Conservation (phyloP, 2,888 invertebrate species). For the Eupithecia insigniata region DNA sequence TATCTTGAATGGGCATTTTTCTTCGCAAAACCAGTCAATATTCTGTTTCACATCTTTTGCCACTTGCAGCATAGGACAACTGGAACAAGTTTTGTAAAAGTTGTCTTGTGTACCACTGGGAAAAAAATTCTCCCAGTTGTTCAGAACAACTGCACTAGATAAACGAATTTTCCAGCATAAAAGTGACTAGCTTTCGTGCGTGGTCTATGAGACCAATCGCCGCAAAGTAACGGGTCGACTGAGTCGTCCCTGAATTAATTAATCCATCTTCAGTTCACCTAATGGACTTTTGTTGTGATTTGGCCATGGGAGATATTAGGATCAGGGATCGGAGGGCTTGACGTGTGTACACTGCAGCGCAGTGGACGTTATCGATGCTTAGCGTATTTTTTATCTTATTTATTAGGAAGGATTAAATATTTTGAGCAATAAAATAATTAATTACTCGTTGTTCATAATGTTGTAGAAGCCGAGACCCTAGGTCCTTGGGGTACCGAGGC, state of each 20-base stretch:
- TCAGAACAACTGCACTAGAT: too few relatives aligned
- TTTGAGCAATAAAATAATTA: too few relatives aligned
- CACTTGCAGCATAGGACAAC: too few relatives aligned
- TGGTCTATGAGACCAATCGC: constrained; percentile 18
- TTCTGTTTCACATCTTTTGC: not conserved
- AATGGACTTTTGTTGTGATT: constrained; percentile 71
- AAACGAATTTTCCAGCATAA: not conserved
- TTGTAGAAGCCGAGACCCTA: too few relatives aligned
- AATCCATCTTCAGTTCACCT: constrained; percentile 55
- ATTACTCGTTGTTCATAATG: too few relatives aligned
- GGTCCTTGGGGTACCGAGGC: too few relatives aligned
- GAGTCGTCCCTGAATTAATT: constrained; percentile 60
- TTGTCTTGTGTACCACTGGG: too few relatives aligned
- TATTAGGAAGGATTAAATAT: too few relatives aligned
- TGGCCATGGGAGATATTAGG: constrained; percentile 49
- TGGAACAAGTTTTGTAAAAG: too few relatives aligned
- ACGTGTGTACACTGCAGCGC: not conserved
- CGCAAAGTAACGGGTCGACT: constrained; percentile 30
- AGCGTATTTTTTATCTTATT: not conserved
- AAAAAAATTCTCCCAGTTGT: too few relatives aligned
- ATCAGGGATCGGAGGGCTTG: constrained; percentile 40
- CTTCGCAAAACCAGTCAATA: too few relatives aligned
- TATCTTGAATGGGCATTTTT: too few relatives aligned
- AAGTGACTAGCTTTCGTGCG: not conserved
- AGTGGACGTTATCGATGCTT: not conserved